Evolutionary conservation across 1,140 invertebrate genomes (phyloP).

Genomic region (Drosophila bocqueti): DNA sequence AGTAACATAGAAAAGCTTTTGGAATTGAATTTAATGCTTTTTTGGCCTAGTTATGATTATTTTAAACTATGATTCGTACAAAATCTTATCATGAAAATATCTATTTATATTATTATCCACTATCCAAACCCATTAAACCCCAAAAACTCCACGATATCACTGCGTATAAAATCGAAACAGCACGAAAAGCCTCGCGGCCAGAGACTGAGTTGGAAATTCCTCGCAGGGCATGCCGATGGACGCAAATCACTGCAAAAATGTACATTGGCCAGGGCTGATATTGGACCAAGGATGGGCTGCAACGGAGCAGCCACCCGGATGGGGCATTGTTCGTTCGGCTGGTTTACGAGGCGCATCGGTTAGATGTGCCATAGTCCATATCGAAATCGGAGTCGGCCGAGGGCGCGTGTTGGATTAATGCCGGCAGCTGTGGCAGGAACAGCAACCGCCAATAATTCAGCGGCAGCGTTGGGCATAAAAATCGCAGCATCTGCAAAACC

Average conservation of each 20-base stretch:
- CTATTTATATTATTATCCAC: too few species aligned
- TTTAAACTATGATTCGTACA: not conserved
- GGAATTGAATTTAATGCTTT: not conserved
- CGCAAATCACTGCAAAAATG: constrained; percentile 77
- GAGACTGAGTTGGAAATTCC: constrained; percentile 18
- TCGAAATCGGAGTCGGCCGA: constrained; percentile 5
- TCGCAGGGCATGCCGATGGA: constrained; percentile 67
- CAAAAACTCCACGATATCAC: not conserved
- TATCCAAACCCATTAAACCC: not conserved
- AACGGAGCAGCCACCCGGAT: constrained; percentile 29
- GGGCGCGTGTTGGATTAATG: constrained; percentile 61
- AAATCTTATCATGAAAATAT: not conserved
- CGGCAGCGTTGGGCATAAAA: constrained; percentile 65
- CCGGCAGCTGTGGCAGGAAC: constrained; percentile 64
- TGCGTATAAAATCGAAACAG: constrained; percentile 11
- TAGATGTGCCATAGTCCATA: constrained; percentile 24
- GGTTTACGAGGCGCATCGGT: constrained; percentile 71
- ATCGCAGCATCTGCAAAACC: constrained; percentile 69
- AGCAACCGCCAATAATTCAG: constrained; percentile 79
- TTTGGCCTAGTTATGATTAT: not conserved
- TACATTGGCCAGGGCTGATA: constrained; percentile 36
- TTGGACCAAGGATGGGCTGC: constrained; percentile 1
- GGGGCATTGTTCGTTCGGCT: constrained; percentile 51
- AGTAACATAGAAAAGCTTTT: not conserved
- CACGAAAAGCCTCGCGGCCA: constrained; percentile 26